These are phyloP conservation scores for Erithacus rubecula DNA, from an alignment of 2,797 vertebrate species.

Conservation along the genomic window DNA sequence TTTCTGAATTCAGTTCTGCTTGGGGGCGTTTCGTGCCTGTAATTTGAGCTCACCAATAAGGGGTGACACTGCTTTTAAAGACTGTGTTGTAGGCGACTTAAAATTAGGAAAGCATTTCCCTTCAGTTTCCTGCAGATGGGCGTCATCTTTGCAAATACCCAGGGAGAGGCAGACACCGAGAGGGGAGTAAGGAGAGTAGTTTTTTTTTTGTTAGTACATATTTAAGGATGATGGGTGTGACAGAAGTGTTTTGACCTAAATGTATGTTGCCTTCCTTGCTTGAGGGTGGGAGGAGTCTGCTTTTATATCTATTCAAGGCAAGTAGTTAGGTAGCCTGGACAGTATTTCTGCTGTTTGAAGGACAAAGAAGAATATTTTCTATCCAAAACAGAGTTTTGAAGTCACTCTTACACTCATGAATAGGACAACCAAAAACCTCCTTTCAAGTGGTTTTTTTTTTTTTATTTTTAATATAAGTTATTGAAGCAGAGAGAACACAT, in stretches of 20 bases:
- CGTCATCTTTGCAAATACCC: background rate
- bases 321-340: background rate
- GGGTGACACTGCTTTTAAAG: background rate
- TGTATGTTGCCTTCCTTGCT: background rate
- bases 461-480: background rate
- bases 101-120: background rate
- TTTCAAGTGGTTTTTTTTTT: background rate
- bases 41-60: background rate
- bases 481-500: background rate
- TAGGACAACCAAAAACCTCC: background rate
- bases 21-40: background rate
- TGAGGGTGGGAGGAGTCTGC: background rate
- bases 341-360: background rate
- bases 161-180: background rate
- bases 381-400: background rate
- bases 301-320: background rate
- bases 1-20: background rate
- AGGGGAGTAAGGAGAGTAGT: background rate
- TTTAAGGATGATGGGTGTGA: background rate
- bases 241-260: background rate
- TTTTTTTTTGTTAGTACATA: background rate
- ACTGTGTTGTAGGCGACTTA: background rate
- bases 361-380: background rate
- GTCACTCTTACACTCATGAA: background rate
- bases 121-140: background rate